These are phyloP conservation scores for Macaca mulatta DNA, from an alignment of 2,113 vertebrate genomes.

Conservation along the genomic window DNA sequence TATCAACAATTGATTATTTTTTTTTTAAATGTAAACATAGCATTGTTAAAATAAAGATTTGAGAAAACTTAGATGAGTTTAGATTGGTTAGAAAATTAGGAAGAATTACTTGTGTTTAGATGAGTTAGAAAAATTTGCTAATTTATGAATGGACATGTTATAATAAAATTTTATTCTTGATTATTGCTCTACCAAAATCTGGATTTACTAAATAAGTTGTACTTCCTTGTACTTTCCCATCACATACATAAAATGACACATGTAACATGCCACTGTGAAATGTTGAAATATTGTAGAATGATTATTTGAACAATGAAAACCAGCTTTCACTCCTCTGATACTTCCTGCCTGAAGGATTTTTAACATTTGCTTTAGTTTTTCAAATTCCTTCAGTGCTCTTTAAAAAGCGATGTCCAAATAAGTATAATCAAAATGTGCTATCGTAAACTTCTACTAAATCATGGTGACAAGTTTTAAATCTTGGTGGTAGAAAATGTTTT, in stretches of 20 bases:
- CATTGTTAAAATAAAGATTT: not conserved
- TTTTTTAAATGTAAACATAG: not conserved
- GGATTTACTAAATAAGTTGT: constrained; percentile 83
- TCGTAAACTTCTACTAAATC: constrained; percentile 54
- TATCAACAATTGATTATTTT: not conserved
- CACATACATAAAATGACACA: constrained; percentile 84
- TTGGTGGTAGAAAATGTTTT: constrained; percentile 1
- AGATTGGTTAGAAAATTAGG: not conserved
- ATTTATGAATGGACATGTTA: constrained; percentile 70
- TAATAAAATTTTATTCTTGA: constrained; percentile 77
- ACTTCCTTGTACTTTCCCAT: constrained; percentile 68
- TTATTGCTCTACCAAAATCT: constrained; percentile 80
- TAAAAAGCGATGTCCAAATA: constrained; percentile 53
- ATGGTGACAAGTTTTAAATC: constrained; percentile 46
- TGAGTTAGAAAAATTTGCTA: constrained; percentile 49
- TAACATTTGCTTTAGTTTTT: constrained; percentile 71
- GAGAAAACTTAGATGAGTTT: not conserved
- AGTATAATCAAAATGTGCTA: constrained; percentile 52
- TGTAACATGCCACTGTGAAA: constrained; percentile 81
- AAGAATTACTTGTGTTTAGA: not conserved
- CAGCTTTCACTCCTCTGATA: constrained; percentile 79
- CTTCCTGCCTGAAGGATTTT: constrained; percentile 72
- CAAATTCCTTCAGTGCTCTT: constrained; percentile 60
- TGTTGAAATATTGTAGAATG: constrained; percentile 76
- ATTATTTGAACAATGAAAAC: constrained; percentile 84